Evolutionary conservation across 1,140 invertebrate genomes (phyloP).

Genomic region (Megalopta genalis): DNA sequence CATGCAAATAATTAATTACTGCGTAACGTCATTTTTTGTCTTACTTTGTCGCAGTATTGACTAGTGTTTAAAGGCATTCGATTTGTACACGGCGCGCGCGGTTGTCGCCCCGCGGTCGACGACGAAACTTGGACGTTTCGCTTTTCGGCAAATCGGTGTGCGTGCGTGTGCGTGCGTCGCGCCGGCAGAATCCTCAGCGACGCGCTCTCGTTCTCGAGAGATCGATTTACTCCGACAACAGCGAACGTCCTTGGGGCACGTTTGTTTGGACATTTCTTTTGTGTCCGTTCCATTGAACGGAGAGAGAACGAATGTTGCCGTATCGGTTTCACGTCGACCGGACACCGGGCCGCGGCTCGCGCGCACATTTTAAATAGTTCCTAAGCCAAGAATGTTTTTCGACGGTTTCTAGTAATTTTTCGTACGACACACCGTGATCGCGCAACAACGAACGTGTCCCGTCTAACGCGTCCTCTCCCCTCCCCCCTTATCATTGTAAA

Average conservation of each 20-base stretch:
- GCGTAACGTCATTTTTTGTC: constrained; percentile 20
- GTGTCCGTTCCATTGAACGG: neutral
- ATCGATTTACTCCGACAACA: no score
- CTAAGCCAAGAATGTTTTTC: constrained; percentile 63
- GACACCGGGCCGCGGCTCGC: constrained; percentile 29
- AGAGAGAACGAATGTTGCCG: neutral
- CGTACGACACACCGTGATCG: constrained; percentile 45
- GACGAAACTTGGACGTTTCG: no score
- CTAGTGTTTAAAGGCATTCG: constrained; percentile 30
- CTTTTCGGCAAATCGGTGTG: no score
- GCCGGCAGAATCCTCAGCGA: no score
- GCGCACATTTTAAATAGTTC: constrained; percentile 71
- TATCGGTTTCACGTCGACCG: neutral
- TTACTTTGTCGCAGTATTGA: constrained; percentile 35
- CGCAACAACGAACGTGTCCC: constrained; percentile 2
- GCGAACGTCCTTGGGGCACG: no score
- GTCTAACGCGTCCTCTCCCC: neutral
- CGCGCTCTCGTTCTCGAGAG: no score
- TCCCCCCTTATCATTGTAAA: constrained; percentile 44
- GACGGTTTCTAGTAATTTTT: constrained; percentile 61
- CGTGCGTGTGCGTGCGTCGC: no score
- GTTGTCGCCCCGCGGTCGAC: neutral
- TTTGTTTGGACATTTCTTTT: no score
- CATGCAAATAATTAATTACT: constrained; percentile 33
- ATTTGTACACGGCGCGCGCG: neutral